Conservation (phyloP, 2,888 invertebrate genomes). For the Adelphocoris suturalis region DNA sequence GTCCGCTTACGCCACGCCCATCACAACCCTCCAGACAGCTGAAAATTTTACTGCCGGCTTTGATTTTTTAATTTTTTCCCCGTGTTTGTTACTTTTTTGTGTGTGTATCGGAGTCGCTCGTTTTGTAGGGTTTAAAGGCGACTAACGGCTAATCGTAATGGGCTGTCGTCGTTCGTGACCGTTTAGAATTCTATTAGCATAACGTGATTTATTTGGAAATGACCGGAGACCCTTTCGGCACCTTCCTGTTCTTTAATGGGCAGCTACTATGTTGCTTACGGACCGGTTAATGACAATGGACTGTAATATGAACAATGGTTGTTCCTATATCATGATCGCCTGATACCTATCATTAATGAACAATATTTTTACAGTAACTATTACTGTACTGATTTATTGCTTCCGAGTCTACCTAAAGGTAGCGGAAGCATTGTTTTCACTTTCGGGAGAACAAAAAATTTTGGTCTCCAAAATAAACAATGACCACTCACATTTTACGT, state of each 20-base stretch:
- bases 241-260: neutral
- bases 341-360: too few relatives aligned
- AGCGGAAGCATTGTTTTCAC: too few relatives aligned
- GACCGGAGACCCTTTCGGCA: neutral
- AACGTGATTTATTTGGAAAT: conserved; percentile 25
- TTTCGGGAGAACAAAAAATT: too few relatives aligned
- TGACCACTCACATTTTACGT: too few relatives aligned
- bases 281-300: too few relatives aligned
- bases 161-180: neutral
- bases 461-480: too few relatives aligned
- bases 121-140: neutral
- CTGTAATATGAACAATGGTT: too few relatives aligned
- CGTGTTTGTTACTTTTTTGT: conserved; percentile 33
- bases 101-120: neutral
- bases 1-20: conserved; percentile 17
- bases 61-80: conserved; percentile 36
- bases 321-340: too few relatives aligned
- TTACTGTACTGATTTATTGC: too few relatives aligned
- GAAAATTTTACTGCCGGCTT: conserved; percentile 47
- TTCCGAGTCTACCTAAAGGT: too few relatives aligned
- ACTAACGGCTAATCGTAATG: conserved; percentile 27
- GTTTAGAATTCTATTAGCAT: conserved; percentile 24
- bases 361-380: too few relatives aligned
- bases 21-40: conserved; percentile 48
- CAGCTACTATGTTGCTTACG: too few relatives aligned